Percentiles rank a stretch among this genome's conserved stretches.
phyloP scores from a whole-genome alignment of 2,888 invertebrate genomes.

The Synergus gifuensis region DNA sequence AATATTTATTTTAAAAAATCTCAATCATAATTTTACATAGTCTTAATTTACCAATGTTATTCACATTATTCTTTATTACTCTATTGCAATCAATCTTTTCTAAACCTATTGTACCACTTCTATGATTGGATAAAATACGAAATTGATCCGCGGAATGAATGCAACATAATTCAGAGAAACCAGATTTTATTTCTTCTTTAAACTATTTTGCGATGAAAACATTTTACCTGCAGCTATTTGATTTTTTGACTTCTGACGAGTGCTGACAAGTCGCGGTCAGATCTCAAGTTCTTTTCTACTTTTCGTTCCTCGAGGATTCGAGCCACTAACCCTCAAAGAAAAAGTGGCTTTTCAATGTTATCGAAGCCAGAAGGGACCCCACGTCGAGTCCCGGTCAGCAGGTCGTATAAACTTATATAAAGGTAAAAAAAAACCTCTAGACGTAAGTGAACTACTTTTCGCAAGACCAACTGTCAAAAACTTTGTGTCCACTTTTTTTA shows the following conservation, averaged over 20 bases:
- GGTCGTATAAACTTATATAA: conserved; percentile 58
- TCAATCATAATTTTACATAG: too few species aligned
- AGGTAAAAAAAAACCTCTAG: conserved; percentile 61
- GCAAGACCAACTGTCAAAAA: conserved; percentile 58
- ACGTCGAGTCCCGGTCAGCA: conserved; percentile 72
- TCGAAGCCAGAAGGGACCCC: conserved; percentile 67
- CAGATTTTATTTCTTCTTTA: conserved; percentile 3
- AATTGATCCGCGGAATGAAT: conserved; percentile 24
- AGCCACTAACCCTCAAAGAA: conserved; percentile 55
- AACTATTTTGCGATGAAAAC: conserved; percentile 4
- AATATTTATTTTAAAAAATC: too few species aligned
- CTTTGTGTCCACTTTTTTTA: conserved; percentile 64
- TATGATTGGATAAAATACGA: neutral
- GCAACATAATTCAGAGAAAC: conserved; percentile 25
- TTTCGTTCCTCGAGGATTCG: conserved; percentile 45
- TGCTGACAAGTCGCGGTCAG: conserved; percentile 59
- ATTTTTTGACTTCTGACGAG: conserved; percentile 45
- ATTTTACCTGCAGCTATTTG: conserved; percentile 27
- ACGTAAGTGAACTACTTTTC: conserved; percentile 60
- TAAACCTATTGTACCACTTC: neutral
- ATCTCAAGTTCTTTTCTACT: conserved; percentile 62
- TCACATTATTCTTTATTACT: too few species aligned
- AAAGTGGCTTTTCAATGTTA: conserved; percentile 66
- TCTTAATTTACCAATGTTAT: too few species aligned
- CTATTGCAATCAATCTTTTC: neutral